Percentiles rank a stretch among this genome's conserved stretches.
Evolutionary conservation across 1,140 invertebrate species (phyloP).

Genomic region (Neuroterus valhalla): DNA sequence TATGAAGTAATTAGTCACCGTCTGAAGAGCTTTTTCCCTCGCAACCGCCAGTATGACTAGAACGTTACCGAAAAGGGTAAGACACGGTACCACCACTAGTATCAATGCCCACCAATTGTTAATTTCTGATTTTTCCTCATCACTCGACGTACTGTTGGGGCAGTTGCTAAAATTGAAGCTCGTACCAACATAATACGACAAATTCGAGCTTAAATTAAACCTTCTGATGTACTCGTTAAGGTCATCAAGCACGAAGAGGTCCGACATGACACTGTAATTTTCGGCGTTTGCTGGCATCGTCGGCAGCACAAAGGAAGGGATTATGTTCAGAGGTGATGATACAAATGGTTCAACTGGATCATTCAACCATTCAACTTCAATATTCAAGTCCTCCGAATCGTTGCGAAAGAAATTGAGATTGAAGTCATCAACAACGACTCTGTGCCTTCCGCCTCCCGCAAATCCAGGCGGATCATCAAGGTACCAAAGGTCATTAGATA

Average conservation of each 20-base stretch:
- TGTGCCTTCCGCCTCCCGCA: constrained; percentile 26
- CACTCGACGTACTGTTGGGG: constrained; percentile 58
- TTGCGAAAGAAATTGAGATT: constrained; percentile 36
- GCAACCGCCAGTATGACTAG: constrained; percentile 96
- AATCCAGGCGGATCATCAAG: constrained; percentile 37
- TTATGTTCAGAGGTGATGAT: constrained; percentile 38
- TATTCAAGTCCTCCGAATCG: constrained; percentile 4
- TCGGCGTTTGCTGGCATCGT: constrained; percentile 56
- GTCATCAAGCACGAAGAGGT: constrained; percentile 71
- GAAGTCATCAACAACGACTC: constrained; percentile 26
- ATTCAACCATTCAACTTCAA: constrained; percentile 56
- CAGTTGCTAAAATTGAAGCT: constrained; percentile 58
- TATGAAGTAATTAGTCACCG: constrained; percentile 99
- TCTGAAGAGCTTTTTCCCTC: constrained; percentile 91
- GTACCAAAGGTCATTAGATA: constrained; percentile 34
- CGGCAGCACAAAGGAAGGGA: constrained; percentile 36
- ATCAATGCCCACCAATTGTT: constrained; percentile 91
- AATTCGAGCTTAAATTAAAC: constrained; percentile 68
- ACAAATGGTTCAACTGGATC: constrained; percentile 45
- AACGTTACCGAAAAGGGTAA: constrained; percentile 97
- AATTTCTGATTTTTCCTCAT: constrained; percentile 68
- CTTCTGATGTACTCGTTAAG: constrained; percentile 69
- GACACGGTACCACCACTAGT: constrained; percentile 91
- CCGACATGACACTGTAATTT: constrained; percentile 68
- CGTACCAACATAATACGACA: constrained; percentile 64